Conservation (phyloP, 1,140 invertebrate species). For the Sitobion miscanthi region DNA sequence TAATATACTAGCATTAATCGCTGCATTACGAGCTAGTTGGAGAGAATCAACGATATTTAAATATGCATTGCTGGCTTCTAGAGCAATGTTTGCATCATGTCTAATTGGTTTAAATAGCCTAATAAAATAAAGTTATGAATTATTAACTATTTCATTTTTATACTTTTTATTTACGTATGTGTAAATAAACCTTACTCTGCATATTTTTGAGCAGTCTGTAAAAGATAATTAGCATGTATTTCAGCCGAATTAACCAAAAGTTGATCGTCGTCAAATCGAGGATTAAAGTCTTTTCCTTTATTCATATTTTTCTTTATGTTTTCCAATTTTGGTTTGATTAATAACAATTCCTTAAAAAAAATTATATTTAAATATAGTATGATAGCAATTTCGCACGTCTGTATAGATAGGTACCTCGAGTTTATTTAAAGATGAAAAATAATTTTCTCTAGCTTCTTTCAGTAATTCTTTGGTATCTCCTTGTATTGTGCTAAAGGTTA, state of each 20-base stretch:
- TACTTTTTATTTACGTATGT: neutral
- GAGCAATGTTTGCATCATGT: slow-evolving; percentile 71
- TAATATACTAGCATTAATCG: slow-evolving; percentile 70
- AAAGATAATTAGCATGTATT: slow-evolving; percentile 72
- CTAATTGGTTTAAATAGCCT: slow-evolving; percentile 75
- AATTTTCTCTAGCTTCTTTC: slow-evolving; percentile 29
- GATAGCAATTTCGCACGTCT: neutral
- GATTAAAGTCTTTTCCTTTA: neutral
- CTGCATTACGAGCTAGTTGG: slow-evolving; percentile 68
- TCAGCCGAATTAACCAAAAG: slow-evolving; percentile 70
- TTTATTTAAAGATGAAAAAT: slow-evolving; percentile 24
- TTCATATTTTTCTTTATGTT: slow-evolving; percentile 2
- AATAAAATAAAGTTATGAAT: neutral
- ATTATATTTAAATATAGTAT: neutral
- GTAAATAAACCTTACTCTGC: slow-evolving; percentile 63
- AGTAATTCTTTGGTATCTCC: neutral
- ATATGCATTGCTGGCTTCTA: slow-evolving; percentile 82
- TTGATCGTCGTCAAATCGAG: slow-evolving; percentile 15
- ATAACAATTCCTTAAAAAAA: slow-evolving; percentile 29
- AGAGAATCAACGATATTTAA: slow-evolving; percentile 78
- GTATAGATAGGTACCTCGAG: neutral
- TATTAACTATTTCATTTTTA: no score
- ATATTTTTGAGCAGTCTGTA: slow-evolving; percentile 70
- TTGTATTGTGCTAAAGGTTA: neutral
- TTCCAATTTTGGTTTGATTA: slow-evolving; percentile 40